A percentile compares a stretch with the other conserved stretches of the same genome.
Conservation (phyloP, 2,888 invertebrate species). For the Diplolepis rosae region DNA sequence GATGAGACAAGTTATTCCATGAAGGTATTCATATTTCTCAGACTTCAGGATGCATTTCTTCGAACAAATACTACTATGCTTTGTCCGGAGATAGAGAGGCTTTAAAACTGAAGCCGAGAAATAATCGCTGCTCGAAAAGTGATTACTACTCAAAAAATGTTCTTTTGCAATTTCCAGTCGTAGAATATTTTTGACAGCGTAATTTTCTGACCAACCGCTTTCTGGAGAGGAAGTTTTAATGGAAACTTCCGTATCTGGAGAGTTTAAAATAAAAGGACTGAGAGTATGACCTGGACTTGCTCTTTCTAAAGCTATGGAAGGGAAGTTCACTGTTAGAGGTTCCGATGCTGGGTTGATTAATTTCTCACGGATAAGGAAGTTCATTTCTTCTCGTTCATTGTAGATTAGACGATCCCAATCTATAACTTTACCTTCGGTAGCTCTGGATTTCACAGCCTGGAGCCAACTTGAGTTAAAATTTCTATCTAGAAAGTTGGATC, state of each 20-base stretch:
- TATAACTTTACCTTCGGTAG: slow-evolving; percentile 54
- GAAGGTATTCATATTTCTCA: slow-evolving; percentile 76
- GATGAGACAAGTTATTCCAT: slow-evolving; percentile 79
- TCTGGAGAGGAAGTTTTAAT: slow-evolving; percentile 72
- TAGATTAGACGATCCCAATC: slow-evolving; percentile 64
- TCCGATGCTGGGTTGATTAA: slow-evolving; percentile 58
- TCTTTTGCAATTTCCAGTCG: slow-evolving; percentile 73
- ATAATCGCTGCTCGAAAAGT: slow-evolving; percentile 75
- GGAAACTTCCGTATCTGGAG: slow-evolving; percentile 73
- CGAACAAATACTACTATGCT: slow-evolving; percentile 55
- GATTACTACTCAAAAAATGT: slow-evolving; percentile 70
- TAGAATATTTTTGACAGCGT: slow-evolving; percentile 73
- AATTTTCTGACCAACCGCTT: slow-evolving; percentile 73
- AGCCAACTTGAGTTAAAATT: slow-evolving; percentile 53
- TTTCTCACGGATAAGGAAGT: slow-evolving; percentile 57
- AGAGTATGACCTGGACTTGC: slow-evolving; percentile 63
- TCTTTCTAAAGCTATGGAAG: slow-evolving; percentile 65
- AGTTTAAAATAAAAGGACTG: slow-evolving; percentile 65
- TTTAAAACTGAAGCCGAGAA: slow-evolving; percentile 76
- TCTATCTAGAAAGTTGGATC: slow-evolving; percentile 41
- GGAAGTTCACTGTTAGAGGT: slow-evolving; percentile 61
- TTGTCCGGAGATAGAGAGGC: slow-evolving; percentile 70
- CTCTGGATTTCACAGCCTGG: slow-evolving; percentile 44
- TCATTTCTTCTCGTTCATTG: slow-evolving; percentile 62
- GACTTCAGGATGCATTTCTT: slow-evolving; percentile 75